Conservation (phyloP, 2,888 invertebrate species). For the Apodemia mormo region DNA sequence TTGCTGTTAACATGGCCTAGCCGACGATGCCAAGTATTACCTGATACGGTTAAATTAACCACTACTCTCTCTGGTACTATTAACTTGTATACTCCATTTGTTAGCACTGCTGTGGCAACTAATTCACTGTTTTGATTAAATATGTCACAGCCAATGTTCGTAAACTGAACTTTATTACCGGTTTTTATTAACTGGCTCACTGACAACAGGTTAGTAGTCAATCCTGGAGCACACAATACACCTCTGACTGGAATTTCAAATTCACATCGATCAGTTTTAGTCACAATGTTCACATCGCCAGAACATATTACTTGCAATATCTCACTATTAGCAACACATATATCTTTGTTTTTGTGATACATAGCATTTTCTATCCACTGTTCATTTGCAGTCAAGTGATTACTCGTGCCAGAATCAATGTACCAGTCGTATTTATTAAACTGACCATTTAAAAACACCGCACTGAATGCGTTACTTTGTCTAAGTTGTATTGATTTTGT, state of each 20-base stretch:
- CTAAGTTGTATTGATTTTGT: neutral
- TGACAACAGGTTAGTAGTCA: slow-evolving; percentile 30
- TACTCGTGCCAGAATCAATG: neutral
- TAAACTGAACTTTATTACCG: slow-evolving; percentile 26
- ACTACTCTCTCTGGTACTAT: slow-evolving; percentile 22
- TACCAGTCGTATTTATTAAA: neutral
- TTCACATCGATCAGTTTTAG: slow-evolving; percentile 10
- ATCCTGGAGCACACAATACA: slow-evolving; percentile 26
- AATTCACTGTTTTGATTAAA: slow-evolving; percentile 21
- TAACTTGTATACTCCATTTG: slow-evolving; percentile 35
- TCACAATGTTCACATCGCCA: neutral
- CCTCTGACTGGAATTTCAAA: slow-evolving; percentile 22
- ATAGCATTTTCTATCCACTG: neutral
- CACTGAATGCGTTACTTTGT: neutral
- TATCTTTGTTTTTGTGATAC: neutral
- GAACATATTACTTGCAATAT: neutral
- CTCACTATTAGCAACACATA: neutral
- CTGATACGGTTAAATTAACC: slow-evolving; percentile 23
- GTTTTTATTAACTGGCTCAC: slow-evolving; percentile 28
- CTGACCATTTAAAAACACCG: neutral
- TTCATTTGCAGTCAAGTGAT: neutral
- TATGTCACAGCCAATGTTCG: slow-evolving; percentile 21
- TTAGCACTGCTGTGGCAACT: slow-evolving; percentile 25
- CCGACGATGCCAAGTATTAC: slow-evolving; percentile 33
- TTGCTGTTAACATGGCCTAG: slow-evolving; percentile 31